Percentiles rank a stretch among this genome's conserved stretches.
Conservation (phyloP, 1,140 invertebrate species). For the Aphaenogaster floridana region DNA sequence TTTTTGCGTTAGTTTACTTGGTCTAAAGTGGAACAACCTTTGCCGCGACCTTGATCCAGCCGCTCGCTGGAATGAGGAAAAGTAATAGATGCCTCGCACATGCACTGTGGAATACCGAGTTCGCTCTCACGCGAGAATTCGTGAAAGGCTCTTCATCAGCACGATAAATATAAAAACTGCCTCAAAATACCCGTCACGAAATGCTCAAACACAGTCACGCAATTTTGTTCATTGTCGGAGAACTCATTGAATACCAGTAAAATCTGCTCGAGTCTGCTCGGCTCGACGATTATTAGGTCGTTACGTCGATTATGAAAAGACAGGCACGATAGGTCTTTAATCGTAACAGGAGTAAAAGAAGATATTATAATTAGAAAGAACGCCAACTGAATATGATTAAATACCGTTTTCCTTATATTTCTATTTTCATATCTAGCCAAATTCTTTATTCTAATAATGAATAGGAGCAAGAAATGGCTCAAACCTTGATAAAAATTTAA, state of each 20-base stretch:
- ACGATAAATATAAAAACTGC: neutral
- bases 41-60: constrained; percentile 68
- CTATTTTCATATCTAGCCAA: neutral
- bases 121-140: constrained; percentile 59
- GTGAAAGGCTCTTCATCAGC: constrained; percentile 44
- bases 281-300: constrained; percentile 68
- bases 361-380: neutral
- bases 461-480: neutral
- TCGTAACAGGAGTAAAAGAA: neutral
- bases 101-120: constrained; percentile 43
- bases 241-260: constrained; percentile 25
- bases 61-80: constrained; percentile 65
- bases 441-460: neutral
- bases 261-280: constrained; percentile 8
- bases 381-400: neutral
- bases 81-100: constrained; percentile 65
- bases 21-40: constrained; percentile 73
- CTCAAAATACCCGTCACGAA: neutral
- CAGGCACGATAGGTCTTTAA: neutral
- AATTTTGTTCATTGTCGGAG: neutral
- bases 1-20: constrained; percentile 1
- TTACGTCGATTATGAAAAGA: constrained; percentile 56
- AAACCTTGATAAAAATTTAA: neutral
- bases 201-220: constrained; percentile 11
- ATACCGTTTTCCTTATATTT: neutral